phyloP scores from a whole-genome alignment of 2,113 vertebrate genomes.

The Synchiropus splendidus region DNA sequence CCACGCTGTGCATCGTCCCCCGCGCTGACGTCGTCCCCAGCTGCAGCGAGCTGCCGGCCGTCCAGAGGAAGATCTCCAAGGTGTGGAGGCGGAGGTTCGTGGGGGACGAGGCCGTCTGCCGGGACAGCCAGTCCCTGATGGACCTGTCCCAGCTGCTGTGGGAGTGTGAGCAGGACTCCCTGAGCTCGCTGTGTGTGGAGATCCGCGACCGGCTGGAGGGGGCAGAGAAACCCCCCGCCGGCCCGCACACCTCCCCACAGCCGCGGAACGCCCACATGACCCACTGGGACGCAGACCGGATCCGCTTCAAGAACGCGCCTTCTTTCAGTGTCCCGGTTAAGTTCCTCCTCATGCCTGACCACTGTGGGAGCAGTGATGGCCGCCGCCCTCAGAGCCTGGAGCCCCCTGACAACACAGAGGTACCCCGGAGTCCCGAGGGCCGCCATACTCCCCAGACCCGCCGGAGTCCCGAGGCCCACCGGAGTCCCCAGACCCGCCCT shows the following conservation, averaged over 20 bases:
- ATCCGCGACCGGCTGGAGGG: slow-evolving; percentile 7
- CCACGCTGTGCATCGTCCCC: slow-evolving; percentile 7
- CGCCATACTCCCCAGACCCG: no score
- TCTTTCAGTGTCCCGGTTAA: slow-evolving; percentile 24
- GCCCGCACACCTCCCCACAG: slow-evolving; percentile 23
- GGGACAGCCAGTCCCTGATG: slow-evolving; percentile 11
- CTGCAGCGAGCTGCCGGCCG: slow-evolving; percentile 21
- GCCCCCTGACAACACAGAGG: no score
- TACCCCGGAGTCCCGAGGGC: no score
- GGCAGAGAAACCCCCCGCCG: background rate
- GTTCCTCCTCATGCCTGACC: slow-evolving; percentile 35
- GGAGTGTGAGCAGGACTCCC: slow-evolving; percentile 36
- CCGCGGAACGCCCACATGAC: slow-evolving; percentile 2
- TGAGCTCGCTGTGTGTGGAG: slow-evolving; percentile 23
- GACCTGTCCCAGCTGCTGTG: slow-evolving; percentile 39
- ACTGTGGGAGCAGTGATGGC: no score
- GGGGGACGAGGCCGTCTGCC: slow-evolving; percentile 2
- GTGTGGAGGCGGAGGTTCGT: slow-evolving; percentile 24
- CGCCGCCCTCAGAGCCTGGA: no score
- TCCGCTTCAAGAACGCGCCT: slow-evolving; percentile 10
- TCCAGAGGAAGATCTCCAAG: slow-evolving; percentile 25
- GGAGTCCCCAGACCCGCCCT: no score
- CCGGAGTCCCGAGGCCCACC: no score
- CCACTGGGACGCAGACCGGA: slow-evolving; percentile 33
- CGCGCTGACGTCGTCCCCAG: slow-evolving; percentile 6